Conservation (phyloP, 2,888 invertebrate species). For the Anarsia innoxiella region DNA sequence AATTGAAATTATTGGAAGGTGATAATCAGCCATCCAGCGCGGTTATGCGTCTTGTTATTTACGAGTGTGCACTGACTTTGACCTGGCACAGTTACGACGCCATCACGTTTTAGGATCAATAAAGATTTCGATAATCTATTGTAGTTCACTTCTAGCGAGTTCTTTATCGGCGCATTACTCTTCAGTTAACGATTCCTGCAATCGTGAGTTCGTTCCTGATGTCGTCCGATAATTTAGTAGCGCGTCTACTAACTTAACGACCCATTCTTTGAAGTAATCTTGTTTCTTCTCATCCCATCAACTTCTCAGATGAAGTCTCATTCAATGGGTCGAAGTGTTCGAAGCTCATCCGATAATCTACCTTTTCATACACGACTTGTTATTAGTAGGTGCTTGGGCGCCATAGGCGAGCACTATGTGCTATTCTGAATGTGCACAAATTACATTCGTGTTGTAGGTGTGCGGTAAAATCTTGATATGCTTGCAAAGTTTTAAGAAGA, state of each 20-base stretch:
- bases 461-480: too few species aligned
- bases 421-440: too few species aligned
- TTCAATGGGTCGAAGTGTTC: background rate
- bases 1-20: slow-evolving; percentile 39
- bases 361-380: too few species aligned
- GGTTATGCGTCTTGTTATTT: slow-evolving; percentile 22
- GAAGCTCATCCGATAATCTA: slow-evolving; percentile 3
- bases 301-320: background rate
- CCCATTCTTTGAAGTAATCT: slow-evolving; percentile 3
- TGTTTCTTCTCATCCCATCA: slow-evolving; percentile 2
- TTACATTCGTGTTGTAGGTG: background rate
- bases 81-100: slow-evolving; percentile 20
- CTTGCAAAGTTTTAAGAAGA: too few species aligned
- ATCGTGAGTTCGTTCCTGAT: background rate
- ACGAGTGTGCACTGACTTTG: slow-evolving; percentile 24
- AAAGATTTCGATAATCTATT: slow-evolving; percentile 9
- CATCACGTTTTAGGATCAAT: slow-evolving; percentile 15
- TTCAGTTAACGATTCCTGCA: slow-evolving; percentile 7
- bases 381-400: too few species aligned
- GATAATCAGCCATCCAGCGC: slow-evolving; percentile 35
- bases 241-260: slow-evolving; percentile 4
- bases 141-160: slow-evolving; percentile 2
- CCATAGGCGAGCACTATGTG: too few species aligned
- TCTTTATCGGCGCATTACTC: slow-evolving; percentile 7
- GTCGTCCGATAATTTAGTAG: slow-evolving; percentile 4